Evolutionary conservation across 64 coral and sea anemone species (phyloP), one percentile per base, ranked within the genome.

Genomic region (Stichodactyla helianthus): DNA sequence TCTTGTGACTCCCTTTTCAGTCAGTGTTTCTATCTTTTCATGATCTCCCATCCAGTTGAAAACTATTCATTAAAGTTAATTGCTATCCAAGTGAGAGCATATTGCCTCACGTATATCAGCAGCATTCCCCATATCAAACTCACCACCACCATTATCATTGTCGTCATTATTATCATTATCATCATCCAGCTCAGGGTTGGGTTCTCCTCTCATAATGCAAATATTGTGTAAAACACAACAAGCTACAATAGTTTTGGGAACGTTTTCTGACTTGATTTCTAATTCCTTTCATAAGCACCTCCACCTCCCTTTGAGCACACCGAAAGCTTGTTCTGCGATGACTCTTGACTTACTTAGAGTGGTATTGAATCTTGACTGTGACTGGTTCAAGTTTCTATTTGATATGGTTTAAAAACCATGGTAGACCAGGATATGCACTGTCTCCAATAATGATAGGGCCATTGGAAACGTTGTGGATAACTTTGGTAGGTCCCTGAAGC

Each of bases 191-290:
- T 78, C 74, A 28, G 74, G 23, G 74, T 78, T 51, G 10, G 74
- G 74, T 51, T 78, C 74, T 51, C 74, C 74, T 78, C 74, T 78
- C 74, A 78, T 78, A n/a, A 91, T 81, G 20, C 89, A 91, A 59
- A 91, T 61, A 64, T 91, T 91, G 77, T 91, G 89, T 13, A 91
- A 63, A 79, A 91, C 84, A 67, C 89, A n/a, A n/a, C n/a, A 91
- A 61, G 89, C 84, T 26, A 91, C 64, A 71, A 91, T 56, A 67
- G 89, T 91, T 51, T 77, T 91, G 26, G 89, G 89, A 4, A 91
- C 89, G 11, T 82, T 86, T 23, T 59, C 10, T 22, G 84, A 53
- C n/a, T 55, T 76, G 25, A 83, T 82, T 60, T 91, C 85, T 0
- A 86, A 52, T 35, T 80, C 78, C 65, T 91, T 85, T 8, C 59